Conservation (phyloP, 2,113 vertebrate genomes). For the Ginglymostoma cirratum region DNA sequence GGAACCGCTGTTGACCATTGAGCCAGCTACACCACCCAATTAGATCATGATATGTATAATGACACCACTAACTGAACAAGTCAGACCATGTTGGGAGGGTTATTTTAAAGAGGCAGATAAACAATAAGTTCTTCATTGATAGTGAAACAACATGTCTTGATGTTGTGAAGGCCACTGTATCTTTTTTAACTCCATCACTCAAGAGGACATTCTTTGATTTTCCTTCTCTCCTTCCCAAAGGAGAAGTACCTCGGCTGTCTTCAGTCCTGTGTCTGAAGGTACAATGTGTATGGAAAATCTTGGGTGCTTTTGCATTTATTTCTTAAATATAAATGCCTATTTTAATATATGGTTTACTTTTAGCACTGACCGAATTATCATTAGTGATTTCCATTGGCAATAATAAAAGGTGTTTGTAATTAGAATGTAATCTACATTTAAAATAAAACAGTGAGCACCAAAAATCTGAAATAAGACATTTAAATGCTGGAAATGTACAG, state of each 20-base stretch:
- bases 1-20: not conserved
- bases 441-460: not conserved
- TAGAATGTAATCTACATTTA: not conserved
- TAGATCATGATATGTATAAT: not conserved
- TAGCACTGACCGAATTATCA: not conserved
- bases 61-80: not conserved
- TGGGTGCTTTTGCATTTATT: not conserved
- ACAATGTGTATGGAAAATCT: conserved; percentile 4
- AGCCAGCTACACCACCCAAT: not conserved
- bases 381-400: not conserved
- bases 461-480: not conserved
- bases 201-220: not conserved
- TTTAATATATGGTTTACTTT: not conserved
- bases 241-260: not conserved
- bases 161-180: not conserved
- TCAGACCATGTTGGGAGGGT: not conserved
- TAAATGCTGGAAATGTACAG: not conserved
- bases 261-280: not conserved
- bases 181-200: not conserved
- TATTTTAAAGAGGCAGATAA: not conserved
- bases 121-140: not conserved
- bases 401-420: not conserved
- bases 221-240: not conserved
- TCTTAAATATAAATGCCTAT: not conserved
- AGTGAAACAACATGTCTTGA: not conserved